Evolutionary conservation across 2,888 invertebrate species (phyloP).

Genomic region (Dynastes maya): DNA sequence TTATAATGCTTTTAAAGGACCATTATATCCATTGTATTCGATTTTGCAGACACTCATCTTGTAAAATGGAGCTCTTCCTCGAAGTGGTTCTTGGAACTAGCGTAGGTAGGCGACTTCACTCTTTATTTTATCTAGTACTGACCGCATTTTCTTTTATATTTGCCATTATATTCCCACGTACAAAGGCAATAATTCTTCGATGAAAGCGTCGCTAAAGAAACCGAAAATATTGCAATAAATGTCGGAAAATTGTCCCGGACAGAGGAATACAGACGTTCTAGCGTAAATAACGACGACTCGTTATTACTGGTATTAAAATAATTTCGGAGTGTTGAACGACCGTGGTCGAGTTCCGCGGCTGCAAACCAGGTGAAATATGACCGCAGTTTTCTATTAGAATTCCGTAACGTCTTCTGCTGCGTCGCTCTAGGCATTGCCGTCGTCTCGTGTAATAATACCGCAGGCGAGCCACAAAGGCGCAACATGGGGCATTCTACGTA

Average conservation of each 20-base stretch:
- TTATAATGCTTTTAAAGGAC: too few species aligned
- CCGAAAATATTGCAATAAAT: constrained; percentile 34
- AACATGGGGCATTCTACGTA: constrained; percentile 50
- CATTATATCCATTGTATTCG: too few species aligned
- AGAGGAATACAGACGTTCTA: constrained; percentile 58
- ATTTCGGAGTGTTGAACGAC: constrained; percentile 64
- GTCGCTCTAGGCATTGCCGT: constrained; percentile 1
- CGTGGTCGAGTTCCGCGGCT: constrained; percentile 53
- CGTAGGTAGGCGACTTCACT: too few species aligned
- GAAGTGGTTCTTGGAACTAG: too few species aligned
- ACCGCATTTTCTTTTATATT: background rate
- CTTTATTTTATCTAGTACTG: too few species aligned
- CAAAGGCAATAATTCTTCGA: constrained; percentile 21
- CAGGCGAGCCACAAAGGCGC: constrained; percentile 57
- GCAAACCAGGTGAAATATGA: constrained; percentile 64
- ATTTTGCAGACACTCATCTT: too few species aligned
- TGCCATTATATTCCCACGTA: background rate
- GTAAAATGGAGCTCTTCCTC: too few species aligned
- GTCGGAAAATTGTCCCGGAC: background rate
- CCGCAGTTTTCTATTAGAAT: constrained; percentile 67
- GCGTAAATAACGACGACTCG: constrained; percentile 64
- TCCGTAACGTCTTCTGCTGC: constrained; percentile 60
- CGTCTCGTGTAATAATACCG: constrained; percentile 58
- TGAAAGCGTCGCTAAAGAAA: constrained; percentile 7
- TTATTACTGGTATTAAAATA: constrained; percentile 68